These are phyloP conservation scores for Yponomeuta sedellus DNA, from an alignment of 2,888 invertebrate genomes.

Conservation along the genomic window DNA sequence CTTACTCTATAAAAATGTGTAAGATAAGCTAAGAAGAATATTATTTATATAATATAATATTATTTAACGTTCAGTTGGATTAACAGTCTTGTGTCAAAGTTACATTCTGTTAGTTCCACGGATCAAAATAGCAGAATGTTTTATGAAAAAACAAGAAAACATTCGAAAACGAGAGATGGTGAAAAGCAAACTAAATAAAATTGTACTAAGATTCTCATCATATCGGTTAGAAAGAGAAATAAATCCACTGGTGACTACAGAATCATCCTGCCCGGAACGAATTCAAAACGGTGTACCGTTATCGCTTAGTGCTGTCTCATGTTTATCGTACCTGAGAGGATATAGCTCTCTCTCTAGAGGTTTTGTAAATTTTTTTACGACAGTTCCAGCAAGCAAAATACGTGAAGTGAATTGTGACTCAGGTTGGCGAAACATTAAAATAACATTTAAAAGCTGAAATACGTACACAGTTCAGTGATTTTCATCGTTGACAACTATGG, in stretches of 20 bases:
- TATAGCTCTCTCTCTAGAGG: conserved; percentile 20
- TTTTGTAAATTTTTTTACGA: conserved; percentile 38
- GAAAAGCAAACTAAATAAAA: too few relatives aligned
- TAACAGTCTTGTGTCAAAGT: too few relatives aligned
- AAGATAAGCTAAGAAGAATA: not conserved
- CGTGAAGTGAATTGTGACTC: not conserved
- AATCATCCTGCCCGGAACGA: conserved; percentile 22
- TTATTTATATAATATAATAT: too few relatives aligned
- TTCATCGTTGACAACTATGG: not conserved
- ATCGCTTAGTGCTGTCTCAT: conserved; percentile 31
- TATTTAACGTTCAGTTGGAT: too few relatives aligned
- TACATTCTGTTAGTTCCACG: too few relatives aligned
- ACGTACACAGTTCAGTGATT: not conserved
- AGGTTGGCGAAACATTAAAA: not conserved
- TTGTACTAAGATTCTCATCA: too few relatives aligned
- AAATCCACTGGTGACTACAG: not conserved
- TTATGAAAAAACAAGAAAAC: too few relatives aligned
- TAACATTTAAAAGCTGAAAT: not conserved
- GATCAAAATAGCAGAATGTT: too few relatives aligned
- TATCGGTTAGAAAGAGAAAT: not conserved
- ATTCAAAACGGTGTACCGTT: conserved; percentile 45
- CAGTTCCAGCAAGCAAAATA: conserved; percentile 23
- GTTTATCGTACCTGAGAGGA: conserved; percentile 28
- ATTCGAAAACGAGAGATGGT: too few relatives aligned
- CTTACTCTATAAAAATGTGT: not conserved